A percentile compares a stretch with the other conserved stretches of the same genome.
These are phyloP conservation scores for Vannuccia rotundouncinata DNA, from an alignment of 2,888 invertebrate genomes.

Conservation along the genomic window DNA sequence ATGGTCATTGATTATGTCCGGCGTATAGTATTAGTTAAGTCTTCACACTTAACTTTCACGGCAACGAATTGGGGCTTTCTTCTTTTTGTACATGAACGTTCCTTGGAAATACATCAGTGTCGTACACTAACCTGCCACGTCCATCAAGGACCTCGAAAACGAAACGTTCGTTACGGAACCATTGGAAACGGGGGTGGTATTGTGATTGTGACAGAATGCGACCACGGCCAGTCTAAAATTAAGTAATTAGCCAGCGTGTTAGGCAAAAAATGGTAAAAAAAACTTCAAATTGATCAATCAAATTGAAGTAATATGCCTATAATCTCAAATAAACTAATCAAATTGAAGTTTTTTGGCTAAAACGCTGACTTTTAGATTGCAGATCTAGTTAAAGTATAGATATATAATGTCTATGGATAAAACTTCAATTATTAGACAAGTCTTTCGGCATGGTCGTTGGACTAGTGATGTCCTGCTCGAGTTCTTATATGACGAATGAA, in stretches of 20 bases:
- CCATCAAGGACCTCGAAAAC: not conserved
- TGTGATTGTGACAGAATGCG: constrained; percentile 18
- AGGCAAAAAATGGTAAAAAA: too few species aligned
- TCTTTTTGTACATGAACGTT: not conserved
- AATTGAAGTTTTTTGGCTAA: too few species aligned
- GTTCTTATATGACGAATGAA: not conserved
- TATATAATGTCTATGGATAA: too few species aligned
- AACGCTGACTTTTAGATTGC: too few species aligned
- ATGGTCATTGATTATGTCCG: not conserved
- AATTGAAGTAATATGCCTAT: too few species aligned
- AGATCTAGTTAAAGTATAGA: too few species aligned
- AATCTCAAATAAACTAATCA: too few species aligned
- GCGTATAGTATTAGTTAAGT: not conserved
- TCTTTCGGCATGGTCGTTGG: not conserved
- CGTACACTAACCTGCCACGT: not conserved
- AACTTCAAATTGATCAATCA: too few species aligned
- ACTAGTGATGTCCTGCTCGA: constrained; percentile 4
- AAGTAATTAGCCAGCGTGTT: not conserved
- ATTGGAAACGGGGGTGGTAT: not conserved
- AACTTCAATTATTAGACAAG: constrained; percentile 1
- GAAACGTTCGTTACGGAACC: constrained; percentile 11
- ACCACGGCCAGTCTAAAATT: not conserved
- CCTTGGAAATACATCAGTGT: not conserved
- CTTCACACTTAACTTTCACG: too few species aligned
- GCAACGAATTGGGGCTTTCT: too few species aligned